Evolutionary conservation across 2,113 vertebrate species (phyloP).

Genomic region (Hyaena hyaena): DNA sequence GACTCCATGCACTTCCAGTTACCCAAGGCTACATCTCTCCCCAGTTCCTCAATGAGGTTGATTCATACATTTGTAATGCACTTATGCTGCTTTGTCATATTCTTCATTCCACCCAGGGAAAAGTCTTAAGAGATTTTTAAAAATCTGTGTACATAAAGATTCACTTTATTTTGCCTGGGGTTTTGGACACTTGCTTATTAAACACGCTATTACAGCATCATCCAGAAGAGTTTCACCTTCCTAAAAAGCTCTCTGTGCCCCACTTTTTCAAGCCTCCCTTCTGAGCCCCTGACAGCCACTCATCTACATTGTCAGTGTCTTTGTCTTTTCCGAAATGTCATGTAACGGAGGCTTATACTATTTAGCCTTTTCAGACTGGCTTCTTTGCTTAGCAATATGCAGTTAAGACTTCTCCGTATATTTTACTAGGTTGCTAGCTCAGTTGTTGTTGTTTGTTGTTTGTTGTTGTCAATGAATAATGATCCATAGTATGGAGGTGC

Average conservation of each 20-base stretch:
- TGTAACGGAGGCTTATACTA: neutral
- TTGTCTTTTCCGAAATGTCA: neutral
- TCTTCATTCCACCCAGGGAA: neutral
- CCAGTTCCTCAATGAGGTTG: neutral
- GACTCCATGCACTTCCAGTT: neutral
- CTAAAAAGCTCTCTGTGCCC: neutral
- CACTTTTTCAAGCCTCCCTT: neutral
- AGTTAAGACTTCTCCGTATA: neutral
- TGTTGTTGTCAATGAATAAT: neutral
- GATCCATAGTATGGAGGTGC: neutral
- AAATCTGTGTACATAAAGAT: neutral
- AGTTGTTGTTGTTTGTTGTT: no score
- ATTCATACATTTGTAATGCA: neutral
- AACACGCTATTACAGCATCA: no score
- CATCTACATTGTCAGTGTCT: neutral
- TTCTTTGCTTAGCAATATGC: neutral
- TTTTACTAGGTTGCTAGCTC: neutral
- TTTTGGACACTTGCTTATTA: neutral
- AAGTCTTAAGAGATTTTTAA: neutral
- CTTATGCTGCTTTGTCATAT: neutral
- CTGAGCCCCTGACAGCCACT: neutral
- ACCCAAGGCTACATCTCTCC: neutral
- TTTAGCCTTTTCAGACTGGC: neutral
- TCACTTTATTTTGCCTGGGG: neutral
- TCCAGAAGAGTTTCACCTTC: neutral